A percentile compares a stretch with the other conserved stretches of the same genome.
Conservation (phyloP, 2,888 invertebrate genomes). For the Nymphalis urticae region DNA sequence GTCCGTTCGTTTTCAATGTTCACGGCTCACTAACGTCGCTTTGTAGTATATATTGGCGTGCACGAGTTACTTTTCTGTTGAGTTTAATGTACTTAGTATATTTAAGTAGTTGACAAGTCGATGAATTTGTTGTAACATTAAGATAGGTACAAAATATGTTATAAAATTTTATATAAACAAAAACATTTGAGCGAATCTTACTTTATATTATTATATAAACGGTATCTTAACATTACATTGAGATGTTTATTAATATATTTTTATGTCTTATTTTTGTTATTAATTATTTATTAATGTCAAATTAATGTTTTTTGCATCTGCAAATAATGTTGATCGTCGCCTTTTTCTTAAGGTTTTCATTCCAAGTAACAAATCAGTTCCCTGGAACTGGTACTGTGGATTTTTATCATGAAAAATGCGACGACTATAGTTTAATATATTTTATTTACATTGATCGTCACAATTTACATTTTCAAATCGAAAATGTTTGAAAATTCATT, state of each 20-base stretch:
- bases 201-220: neutral
- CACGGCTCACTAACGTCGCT: neutral
- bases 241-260: conserved; percentile 12
- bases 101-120: conserved; percentile 58
- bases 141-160: conserved; percentile 21
- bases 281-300: neutral
- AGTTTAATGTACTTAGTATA: conserved; percentile 68
- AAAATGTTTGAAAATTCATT: neutral
- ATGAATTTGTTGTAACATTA: conserved; percentile 51
- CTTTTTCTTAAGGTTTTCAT: neutral
- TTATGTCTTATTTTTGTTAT: conserved; percentile 12
- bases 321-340: neutral
- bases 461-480: neutral
- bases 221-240: neutral
- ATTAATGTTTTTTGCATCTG: neutral
- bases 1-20: neutral
- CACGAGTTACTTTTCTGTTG: conserved; percentile 33
- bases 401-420: neutral
- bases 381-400: neutral
- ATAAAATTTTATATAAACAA: conserved; percentile 37
- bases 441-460: too few relatives aligned
- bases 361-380: neutral
- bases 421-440: neutral
- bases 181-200: conserved; percentile 10
- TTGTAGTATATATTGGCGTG: conserved; percentile 3